Conservation (phyloP, 2,113 vertebrate species). For the Sula dactylatra region DNA sequence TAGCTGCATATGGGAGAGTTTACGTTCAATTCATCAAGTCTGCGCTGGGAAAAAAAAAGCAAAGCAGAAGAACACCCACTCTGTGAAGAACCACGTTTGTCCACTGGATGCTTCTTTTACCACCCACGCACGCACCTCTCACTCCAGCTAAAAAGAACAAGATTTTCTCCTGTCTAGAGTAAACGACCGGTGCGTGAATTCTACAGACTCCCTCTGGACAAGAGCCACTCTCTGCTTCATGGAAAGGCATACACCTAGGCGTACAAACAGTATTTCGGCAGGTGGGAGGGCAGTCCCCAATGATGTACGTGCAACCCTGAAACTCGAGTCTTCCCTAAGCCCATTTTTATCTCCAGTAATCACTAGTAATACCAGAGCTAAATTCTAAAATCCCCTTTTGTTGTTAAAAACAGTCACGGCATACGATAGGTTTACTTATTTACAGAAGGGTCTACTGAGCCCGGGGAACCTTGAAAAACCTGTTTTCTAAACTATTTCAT, state of each 20-base stretch:
- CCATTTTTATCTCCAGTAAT: not conserved
- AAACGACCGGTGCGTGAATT: not conserved
- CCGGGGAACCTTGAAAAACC: not conserved
- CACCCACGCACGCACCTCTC: accelerated
- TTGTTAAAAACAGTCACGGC: too few species aligned
- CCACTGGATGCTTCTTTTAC: not conserved
- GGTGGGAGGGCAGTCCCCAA: not conserved
- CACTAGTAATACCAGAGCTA: not conserved
- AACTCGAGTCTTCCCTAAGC: not conserved
- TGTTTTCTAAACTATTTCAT: not conserved
- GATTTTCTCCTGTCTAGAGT: not conserved
- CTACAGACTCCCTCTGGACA: not conserved
- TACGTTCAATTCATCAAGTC: not conserved
- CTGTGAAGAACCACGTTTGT: not conserved
- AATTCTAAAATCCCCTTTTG: not conserved
- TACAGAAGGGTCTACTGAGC: not conserved
- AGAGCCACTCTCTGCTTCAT: accelerated
- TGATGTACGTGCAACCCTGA: accelerated
- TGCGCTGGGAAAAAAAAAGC: not conserved
- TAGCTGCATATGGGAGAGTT: not conserved
- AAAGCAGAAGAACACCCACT: not conserved
- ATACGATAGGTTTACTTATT: not conserved
- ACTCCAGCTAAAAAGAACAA: not conserved
- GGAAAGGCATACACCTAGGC: too few species aligned
- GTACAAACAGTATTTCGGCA: accelerated